Evolutionary conservation across 2,797 vertebrate genomes (phyloP), one percentile per base, ranked within the genome.

Genomic region (Coendou prehensilis): DNA sequence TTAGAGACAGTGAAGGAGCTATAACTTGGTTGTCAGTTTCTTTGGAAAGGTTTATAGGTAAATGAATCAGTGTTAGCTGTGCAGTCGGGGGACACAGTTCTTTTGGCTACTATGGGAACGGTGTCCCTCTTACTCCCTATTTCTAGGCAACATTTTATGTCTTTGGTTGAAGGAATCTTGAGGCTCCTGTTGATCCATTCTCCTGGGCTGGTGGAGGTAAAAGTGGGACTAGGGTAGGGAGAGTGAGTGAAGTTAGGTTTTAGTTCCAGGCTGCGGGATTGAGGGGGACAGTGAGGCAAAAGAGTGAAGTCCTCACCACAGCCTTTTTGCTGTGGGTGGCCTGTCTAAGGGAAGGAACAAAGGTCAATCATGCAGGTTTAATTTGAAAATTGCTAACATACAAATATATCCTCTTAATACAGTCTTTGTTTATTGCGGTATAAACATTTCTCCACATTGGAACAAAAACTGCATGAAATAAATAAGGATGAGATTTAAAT

Each of bases 331-430:
- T 76, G 63, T 95, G 95, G 96, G 94, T 97, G 95, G 93, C 90
- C 96, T 94, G 87, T 91, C 37, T 78, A 87, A 33, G 61, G 83
- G 45, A 82, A 67, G 18, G 87, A n/a, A 59, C 23, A 92, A 94
- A 96, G 89, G 80, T 89, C 90, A 96, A 91, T 85, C 50, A 20
- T 63, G 59, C 71, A 85, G 41, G 45, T 95, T 96, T 96, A 95
- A 96, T 97, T 91, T 93, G 94, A 91, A 97, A 97, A 97, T 96
- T 96, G 91, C 80, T 94, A 87, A 80, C 96, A 96, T 81, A 93
- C 82, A 76, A 76, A 87, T 57, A 78, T 52, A 33, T 82, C 45
- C 86, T 97, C 83, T 94, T 93, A 91, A 90, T 93, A 57, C 4
- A 28, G 18, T 75, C 71, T 89, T 96, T 73, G 71, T 97, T 89